Evolutionary conservation across 2,113 vertebrate genomes (phyloP), one percentile per base, ranked within the genome.

Genomic region (Chionodraco myersi): DNA sequence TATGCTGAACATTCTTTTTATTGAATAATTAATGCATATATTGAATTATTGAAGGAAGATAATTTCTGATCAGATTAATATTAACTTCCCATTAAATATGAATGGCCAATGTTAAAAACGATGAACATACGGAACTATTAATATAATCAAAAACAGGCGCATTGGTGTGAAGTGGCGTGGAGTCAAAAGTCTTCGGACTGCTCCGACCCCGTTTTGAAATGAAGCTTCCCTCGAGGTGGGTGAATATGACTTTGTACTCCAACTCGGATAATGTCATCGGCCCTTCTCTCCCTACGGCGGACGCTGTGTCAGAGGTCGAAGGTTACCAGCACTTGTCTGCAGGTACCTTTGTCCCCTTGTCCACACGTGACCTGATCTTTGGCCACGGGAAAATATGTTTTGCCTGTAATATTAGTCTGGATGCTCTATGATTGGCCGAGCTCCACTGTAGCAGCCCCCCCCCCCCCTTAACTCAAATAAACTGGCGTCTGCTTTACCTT

Each of bases 1-100:
- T 88, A 64, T 65, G 73, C 67, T 74, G 86, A 91, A 72, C 89
- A 91, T 93, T 94, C 86, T 85, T 89, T 93, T 87, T 88, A 82
- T 88, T 94, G 86, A 93, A 94, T 94, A 89, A 94, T 95, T 94
- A 80, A 95, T 94, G 57, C 26, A 14, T 76, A 36, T 64, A 85
- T 82, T 94, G 78, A 94, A 94, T 95, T 91, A 95, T 95, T 93
- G 88, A 92, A 82, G 88, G 58, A 86, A 84, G 91, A 94, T 94
- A 94, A 94, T 94, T 94, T 93, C 89, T 92, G 92, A 94, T 94
- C 93, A 90, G 89, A 94, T 95, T 92, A 94, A 95, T 95, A 94
- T 94, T 92, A 93, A 91, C 86, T 91, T 86, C 87, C 49, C 21
- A 73, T 95, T 68, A 94, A 95, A 95, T 93, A 94, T 94, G 92